phyloP scores from a whole-genome alignment of 2,113 vertebrate genomes.

The Caranx ignobilis region DNA sequence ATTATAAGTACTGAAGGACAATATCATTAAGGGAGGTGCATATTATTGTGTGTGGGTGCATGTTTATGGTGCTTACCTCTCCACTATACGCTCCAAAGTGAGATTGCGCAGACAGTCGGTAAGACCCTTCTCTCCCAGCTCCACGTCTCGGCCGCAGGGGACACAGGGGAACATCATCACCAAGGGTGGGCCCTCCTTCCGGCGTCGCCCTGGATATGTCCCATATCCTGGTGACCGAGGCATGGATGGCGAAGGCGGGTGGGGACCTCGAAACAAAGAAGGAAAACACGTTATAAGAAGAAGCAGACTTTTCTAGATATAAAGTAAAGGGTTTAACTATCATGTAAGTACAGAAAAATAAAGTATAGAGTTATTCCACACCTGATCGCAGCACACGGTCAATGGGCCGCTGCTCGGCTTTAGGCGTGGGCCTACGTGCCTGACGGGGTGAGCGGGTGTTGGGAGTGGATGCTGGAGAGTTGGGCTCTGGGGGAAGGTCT shows the following conservation, averaged over 20 bases:
- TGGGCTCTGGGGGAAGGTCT: slow-evolving; percentile 92
- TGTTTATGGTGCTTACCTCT: slow-evolving; percentile 82
- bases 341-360: background rate
- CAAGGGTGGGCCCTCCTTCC: slow-evolving; percentile 85
- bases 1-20: slow-evolving; percentile 4
- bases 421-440: slow-evolving; percentile 87
- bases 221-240: slow-evolving; percentile 83
- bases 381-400: slow-evolving; percentile 93
- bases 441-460: slow-evolving; percentile 93
- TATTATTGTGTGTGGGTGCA: background rate
- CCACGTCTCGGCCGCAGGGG: slow-evolving; percentile 90
- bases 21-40: background rate
- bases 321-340: background rate
- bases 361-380: slow-evolving; percentile 41
- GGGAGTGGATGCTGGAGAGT: slow-evolving; percentile 93
- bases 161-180: slow-evolving; percentile 91
- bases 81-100: slow-evolving; percentile 95
- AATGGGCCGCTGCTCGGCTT: slow-evolving; percentile 88
- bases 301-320: background rate
- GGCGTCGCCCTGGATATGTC: slow-evolving; percentile 91
- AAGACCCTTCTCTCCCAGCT: slow-evolving; percentile 93
- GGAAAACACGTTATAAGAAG: slow-evolving; percentile 2
- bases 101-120: slow-evolving; percentile 94
- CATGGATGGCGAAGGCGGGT: slow-evolving; percentile 64
- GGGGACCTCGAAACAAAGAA: slow-evolving; percentile 56